These are phyloP conservation scores for Monochamus alternatus DNA, from an alignment of 2,888 invertebrate species.

Conservation along the genomic window DNA sequence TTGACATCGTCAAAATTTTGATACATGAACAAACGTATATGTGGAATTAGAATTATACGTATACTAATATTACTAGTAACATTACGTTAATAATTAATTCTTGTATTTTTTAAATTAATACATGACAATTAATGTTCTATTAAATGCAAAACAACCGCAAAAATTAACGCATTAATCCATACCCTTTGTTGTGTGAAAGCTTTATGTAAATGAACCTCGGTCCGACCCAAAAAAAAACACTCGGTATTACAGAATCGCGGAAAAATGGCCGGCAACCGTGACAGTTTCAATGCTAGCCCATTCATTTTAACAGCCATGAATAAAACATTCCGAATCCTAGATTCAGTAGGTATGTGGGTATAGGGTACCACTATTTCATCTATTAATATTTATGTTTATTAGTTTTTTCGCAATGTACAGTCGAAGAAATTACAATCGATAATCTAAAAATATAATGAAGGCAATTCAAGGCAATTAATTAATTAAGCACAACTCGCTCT, in stretches of 20 bases:
- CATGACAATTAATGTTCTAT: background rate
- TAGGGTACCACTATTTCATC: constrained; percentile 9
- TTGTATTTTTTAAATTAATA: background rate
- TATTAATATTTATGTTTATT: constrained; percentile 11
- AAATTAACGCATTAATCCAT: background rate
- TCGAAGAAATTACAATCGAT: background rate
- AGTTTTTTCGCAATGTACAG: background rate
- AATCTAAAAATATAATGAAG: background rate
- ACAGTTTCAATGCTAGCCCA: constrained; percentile 22
- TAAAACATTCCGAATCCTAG: constrained; percentile 20
- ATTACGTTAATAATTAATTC: too few species aligned
- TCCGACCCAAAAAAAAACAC: constrained; percentile 1
- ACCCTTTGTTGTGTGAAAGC: background rate
- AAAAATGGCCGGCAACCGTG: constrained; percentile 17
- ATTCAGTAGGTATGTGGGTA: constrained; percentile 17
- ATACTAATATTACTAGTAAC: too few species aligned
- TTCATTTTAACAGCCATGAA: constrained; percentile 17
- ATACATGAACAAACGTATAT: too few species aligned
- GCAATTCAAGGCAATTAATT: background rate
- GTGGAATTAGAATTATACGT: too few species aligned
- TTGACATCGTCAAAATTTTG: too few species aligned
- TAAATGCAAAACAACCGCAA: background rate
- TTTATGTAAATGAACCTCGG: background rate
- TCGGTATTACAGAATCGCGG: constrained; percentile 2
- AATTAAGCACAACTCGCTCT: background rate